A percentile compares a stretch with the other conserved stretches of the same genome.
Conservation (phyloP, 2,888 invertebrate species). For the Timema podura region DNA sequence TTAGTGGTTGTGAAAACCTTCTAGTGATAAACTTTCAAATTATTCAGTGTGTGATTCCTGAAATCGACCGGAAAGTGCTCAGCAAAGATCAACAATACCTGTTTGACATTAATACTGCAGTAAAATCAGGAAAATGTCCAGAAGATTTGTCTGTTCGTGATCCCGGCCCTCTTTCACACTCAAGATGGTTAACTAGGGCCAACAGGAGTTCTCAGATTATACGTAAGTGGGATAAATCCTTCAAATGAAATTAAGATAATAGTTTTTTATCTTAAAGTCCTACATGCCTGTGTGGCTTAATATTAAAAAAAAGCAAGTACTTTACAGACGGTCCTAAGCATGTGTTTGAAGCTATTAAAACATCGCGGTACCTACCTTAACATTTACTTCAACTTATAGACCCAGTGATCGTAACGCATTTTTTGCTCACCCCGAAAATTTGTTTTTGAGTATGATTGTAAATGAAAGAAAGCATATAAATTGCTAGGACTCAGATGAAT, state of each 20-base stretch:
- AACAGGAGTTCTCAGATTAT: conserved; percentile 12
- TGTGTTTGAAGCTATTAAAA: conserved; percentile 2
- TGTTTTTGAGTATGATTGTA: neutral
- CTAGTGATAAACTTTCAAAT: conserved; percentile 22
- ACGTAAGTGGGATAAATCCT: conserved; percentile 4
- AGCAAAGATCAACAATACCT: conserved; percentile 29
- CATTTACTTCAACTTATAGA: conserved; percentile 6
- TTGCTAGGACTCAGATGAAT: neutral
- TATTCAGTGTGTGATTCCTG: conserved; percentile 22
- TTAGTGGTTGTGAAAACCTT: too few species aligned
- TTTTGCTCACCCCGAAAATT: conserved; percentile 8
- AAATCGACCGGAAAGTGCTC: conserved; percentile 13
- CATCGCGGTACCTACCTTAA: conserved; percentile 3
- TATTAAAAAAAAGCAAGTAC: neutral
- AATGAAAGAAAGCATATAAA: neutral
- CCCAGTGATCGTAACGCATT: too few species aligned
- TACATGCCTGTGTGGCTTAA: conserved; percentile 7
- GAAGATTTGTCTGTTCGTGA: conserved; percentile 8
- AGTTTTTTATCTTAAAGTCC: conserved; percentile 4
- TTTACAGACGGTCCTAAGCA: conserved; percentile 1
- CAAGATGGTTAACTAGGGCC: neutral
- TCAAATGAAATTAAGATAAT: neutral
- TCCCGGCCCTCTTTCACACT: conserved; percentile 3
- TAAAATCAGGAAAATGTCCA: conserved; percentile 23
- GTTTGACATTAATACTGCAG: conserved; percentile 24